phyloP scores from a whole-genome alignment of 92 coral and sea anemone genomes.

The Epizoanthus fatuus region DNA sequence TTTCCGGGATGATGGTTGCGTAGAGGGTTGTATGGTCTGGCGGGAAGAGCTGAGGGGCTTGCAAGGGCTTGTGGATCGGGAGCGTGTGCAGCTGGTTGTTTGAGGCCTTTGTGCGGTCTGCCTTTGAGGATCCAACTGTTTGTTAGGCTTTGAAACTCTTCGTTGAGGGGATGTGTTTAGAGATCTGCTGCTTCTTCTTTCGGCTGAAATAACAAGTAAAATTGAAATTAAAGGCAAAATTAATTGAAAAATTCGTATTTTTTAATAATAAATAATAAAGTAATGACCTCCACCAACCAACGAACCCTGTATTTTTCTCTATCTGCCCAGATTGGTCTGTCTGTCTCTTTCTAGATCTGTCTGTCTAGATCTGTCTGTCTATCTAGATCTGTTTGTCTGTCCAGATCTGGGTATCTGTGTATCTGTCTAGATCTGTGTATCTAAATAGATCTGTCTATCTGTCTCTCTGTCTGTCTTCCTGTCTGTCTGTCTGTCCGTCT shows the following conservation, averaged over 20 bases:
- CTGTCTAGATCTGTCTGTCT: no score
- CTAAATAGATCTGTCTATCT: no score
- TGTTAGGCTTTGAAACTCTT: conserved; percentile 10
- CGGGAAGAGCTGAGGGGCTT: not conserved
- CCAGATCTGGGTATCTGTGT: no score
- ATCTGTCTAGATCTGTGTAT: no score
- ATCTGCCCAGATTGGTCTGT: no score
- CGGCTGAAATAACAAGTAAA: not conserved
- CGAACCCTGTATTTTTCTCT: no score
- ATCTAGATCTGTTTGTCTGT: no score
- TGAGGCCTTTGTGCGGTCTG: not conserved
- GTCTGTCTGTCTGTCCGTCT: no score
- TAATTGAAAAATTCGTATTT: not conserved
- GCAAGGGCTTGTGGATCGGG: conserved; percentile 11
- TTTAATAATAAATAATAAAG: no score
- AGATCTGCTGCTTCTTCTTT: conserved; percentile 35
- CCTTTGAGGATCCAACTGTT: not conserved
- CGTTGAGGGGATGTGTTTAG: conserved; percentile 31
- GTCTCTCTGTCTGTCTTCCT: no score
- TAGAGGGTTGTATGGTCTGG: conserved; percentile 4
- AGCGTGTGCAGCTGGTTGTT: conserved; percentile 8
- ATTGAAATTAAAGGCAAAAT: not conserved
- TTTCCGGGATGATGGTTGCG: not conserved
- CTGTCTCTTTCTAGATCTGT: no score
- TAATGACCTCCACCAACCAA: no score